A percentile compares a stretch with the other conserved stretches of the same genome.
Evolutionary conservation across 2,113 vertebrate genomes (phyloP).

Genomic region (Sminthopsis crassicaudata): DNA sequence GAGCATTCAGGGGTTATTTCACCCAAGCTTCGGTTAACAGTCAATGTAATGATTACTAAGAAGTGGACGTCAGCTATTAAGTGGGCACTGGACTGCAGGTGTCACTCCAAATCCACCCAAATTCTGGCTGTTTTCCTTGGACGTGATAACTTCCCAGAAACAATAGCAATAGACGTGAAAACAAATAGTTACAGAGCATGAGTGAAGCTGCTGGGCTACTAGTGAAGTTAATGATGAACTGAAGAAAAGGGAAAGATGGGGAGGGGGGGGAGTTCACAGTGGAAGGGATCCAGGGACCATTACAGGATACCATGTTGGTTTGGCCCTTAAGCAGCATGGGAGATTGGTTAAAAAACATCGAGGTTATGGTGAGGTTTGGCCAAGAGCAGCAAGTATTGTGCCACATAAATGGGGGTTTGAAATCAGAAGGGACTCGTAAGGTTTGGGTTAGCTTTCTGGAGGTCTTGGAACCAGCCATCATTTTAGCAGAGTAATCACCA

Average conservation of each 20-base stretch:
- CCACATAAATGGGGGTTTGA: background rate
- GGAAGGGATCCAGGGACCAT: background rate
- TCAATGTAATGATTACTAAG: background rate
- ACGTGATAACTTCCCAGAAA: background rate
- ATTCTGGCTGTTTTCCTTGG: background rate
- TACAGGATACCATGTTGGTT: background rate
- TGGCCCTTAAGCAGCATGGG: background rate
- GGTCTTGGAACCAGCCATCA: too few species aligned
- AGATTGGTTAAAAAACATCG: background rate
- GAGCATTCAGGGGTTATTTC: background rate
- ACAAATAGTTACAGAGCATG: too few species aligned
- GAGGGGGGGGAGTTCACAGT: too few species aligned
- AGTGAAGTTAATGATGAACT: background rate
- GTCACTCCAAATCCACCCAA: background rate
- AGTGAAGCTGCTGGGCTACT: background rate
- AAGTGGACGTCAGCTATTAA: background rate
- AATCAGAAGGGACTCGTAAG: background rate
- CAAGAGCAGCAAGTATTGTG: background rate
- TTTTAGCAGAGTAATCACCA: too few species aligned
- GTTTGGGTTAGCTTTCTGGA: too few species aligned
- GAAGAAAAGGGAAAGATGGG: background rate
- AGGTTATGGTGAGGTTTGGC: background rate
- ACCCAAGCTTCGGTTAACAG: background rate
- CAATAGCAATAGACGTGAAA: background rate
- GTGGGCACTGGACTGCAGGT: background rate